Evolutionary conservation across 1,140 invertebrate species (phyloP), one percentile per base, ranked within the genome.

Genomic region (Bicyclus anynana): DNA sequence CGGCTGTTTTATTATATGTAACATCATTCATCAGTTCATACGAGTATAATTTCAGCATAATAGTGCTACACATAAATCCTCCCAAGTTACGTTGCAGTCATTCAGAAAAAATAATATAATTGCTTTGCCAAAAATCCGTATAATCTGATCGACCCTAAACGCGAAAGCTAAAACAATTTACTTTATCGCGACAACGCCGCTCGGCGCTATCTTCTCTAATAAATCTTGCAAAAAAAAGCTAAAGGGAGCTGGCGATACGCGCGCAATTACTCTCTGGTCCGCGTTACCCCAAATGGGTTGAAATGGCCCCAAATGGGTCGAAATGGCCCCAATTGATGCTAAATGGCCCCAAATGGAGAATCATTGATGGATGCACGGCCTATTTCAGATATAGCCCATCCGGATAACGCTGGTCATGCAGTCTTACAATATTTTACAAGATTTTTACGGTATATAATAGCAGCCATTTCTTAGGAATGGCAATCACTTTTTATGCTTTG

Each of bases 151-250:
- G 17, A 33, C 26, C 26, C 26, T 33, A 17, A 33, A 38, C 23
- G 14, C 37, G 7, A 40, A 44, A 44, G 37, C 35, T 56, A 20
- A 57, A 57, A 51, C 38, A 46, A 44, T 44, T 44, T 44, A 44
- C 48, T 61, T 61, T 51, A 47, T 47, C 29, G 13, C 18, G 50
- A 23, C 47, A 50, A 44, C 52, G 40, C 18, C 27, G 26, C 59
- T 55, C 18, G 17, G 21, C 38, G 53, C 52, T 62, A 62, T 66
- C 64, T 37, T 14, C 44, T 40, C 47, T 40, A 66, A 66, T 59
- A 62, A 62, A 66, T 59, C 64, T 59, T 58, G 6, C 26, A 40
- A 59, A 62, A 61, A 66, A 62, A 58, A 17, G 46, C 47, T 49
- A 62, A 42, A 42, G 26, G 17, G 29, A 54, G 42, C 13, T 18